Evolutionary conservation across 2,797 vertebrate genomes (phyloP), one percentile per base, ranked within the genome.

Genomic region (Neosilurus mollespiculum): DNA sequence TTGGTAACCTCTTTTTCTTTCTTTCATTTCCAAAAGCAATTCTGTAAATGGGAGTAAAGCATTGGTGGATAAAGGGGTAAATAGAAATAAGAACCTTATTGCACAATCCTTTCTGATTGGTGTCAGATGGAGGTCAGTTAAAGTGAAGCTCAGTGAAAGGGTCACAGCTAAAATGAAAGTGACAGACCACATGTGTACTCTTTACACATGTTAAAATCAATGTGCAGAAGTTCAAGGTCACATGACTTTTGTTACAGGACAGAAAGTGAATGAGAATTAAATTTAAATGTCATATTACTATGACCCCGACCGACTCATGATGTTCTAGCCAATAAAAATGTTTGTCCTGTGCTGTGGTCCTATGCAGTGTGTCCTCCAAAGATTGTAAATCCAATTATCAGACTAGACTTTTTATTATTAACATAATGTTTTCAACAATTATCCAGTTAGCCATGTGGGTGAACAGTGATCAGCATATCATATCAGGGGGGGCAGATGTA

Each of bases 51-150:
- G 24, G 7, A 51, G 62, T 22, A 65, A 62, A 53, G 20, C 51
- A 61, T 71, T 61, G 30, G 26, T 30, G 12, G 9, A 10, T 62
- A 20, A 56, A 26, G 53, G 79, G 43, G 58, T 54, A 53, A 70
- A 43, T 26, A 20, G 56, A 20, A 77, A 86, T 73, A 43, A 58
- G 77, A 75, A 65, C 59, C 59, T 81, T 88, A 88, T 88, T 88
- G 77, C 67, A 56, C 65, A 71, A 86, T 87, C 58, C 84, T 88
- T 86, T 85, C 69, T 67, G 2, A 53, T 26, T 67, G 58, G 37
- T 83, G 83, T 87, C 81, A 83, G 66, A 49, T 70, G 64, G 34
- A 82, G 61, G 80, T 70, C 49, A 69, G 34, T 61, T 56, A 22
- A 5, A 37, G 12, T 54, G 58, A 80, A 30, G 72, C 64, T 62